Conservation (phyloP, 2,888 invertebrate species). For the Drosophila kokeensis region DNA sequence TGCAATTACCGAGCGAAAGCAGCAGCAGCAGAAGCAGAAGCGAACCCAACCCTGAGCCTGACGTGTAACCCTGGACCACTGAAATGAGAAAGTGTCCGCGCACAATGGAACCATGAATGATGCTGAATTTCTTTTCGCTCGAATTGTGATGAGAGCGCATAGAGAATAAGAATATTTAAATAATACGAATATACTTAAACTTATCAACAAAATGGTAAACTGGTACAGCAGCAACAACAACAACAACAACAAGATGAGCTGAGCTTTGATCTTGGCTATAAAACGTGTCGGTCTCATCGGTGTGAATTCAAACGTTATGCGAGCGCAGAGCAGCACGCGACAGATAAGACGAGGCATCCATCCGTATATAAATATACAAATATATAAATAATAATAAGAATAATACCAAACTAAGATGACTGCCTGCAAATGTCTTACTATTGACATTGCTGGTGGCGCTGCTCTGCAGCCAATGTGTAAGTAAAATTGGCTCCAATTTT, state of each 20-base stretch:
- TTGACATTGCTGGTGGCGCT: conserved; percentile 53
- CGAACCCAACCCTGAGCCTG: conserved; percentile 24
- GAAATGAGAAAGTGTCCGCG: conserved; percentile 58
- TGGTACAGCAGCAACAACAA: conserved; percentile 5
- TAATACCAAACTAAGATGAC: conserved; percentile 30
- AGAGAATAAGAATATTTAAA: conserved; percentile 5
- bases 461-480: conserved; percentile 57
- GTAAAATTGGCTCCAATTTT: conserved; percentile 1
- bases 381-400: neutral
- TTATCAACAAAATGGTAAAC: neutral
- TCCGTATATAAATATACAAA: conserved; percentile 6
- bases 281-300: conserved; percentile 61
- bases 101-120: conserved; percentile 7
- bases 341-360: conserved; percentile 44
- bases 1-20: conserved; percentile 43
- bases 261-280: conserved; percentile 53
- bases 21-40: conserved; percentile 28
- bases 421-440: conserved; percentile 52
- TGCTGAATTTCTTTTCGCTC: conserved; percentile 40
- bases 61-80: conserved; percentile 22
- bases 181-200: conserved; percentile 4
- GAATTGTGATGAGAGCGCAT: conserved; percentile 36
- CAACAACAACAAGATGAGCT: conserved; percentile 9
- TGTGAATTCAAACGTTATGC: conserved; percentile 71
- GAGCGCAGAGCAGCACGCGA: conserved; percentile 62